Evolutionary conservation across 2,888 invertebrate species (phyloP).

Genomic region (Euphydryas editha): DNA sequence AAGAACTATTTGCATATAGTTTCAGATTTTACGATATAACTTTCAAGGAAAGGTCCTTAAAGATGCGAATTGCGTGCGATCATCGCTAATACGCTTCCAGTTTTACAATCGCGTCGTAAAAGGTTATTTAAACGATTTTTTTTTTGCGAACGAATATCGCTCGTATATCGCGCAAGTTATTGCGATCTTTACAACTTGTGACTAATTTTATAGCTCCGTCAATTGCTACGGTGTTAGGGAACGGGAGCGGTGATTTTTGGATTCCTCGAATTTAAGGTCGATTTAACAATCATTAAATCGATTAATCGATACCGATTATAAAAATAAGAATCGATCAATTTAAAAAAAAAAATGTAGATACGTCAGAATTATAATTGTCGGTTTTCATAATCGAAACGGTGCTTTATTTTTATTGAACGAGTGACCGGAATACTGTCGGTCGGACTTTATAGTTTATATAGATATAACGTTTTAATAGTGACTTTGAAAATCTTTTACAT

Average conservation of each 20-base stretch:
- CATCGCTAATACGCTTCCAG: conserved; percentile 60
- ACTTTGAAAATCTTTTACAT: too few species aligned
- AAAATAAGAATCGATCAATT: neutral
- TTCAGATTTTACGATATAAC: conserved; percentile 51
- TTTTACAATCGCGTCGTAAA: conserved; percentile 77
- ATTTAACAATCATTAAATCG: conserved; percentile 13
- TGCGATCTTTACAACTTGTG: conserved; percentile 74
- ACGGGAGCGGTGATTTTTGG: conserved; percentile 48
- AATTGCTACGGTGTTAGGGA: conserved; percentile 56
- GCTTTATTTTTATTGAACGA: neutral
- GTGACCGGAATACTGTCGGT: too few species aligned
- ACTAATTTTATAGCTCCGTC: conserved; percentile 78
- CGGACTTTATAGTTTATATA: too few species aligned
- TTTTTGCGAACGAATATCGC: conserved; percentile 60
- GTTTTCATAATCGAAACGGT: neutral
- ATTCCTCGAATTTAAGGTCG: conserved; percentile 35
- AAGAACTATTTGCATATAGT: conserved; percentile 23
- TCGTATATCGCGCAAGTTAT: conserved; percentile 76
- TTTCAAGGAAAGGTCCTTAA: conserved; percentile 62
- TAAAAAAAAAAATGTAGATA: neutral
- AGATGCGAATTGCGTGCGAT: conserved; percentile 56
- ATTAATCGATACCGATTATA: neutral
- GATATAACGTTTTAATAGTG: too few species aligned
- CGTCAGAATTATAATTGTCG: neutral
- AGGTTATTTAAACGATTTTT: conserved; percentile 54